A percentile compares a stretch with the other conserved stretches of the same genome.
phyloP scores from a whole-genome alignment of 2,113 vertebrate genomes.

The Seriola quinqueradiata region DNA sequence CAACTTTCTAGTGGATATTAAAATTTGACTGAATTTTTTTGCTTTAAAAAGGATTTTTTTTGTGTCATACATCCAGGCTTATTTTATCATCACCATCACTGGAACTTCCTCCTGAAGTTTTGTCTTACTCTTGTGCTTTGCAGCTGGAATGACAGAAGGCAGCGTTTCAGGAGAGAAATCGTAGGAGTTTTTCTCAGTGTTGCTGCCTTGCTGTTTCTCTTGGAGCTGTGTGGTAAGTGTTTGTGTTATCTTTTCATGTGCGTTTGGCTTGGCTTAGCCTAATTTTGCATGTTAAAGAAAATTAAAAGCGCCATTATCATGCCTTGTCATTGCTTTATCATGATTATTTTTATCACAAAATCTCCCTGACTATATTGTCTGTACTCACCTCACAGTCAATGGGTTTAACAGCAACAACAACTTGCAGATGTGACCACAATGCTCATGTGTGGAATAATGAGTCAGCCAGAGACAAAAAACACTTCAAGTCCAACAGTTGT shows the following conservation, averaged over 20 bases:
- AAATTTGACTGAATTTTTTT: conserved; percentile 9
- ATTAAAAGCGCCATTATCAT: background rate
- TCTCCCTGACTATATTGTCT: background rate
- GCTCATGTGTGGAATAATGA: background rate
- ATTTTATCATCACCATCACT: background rate
- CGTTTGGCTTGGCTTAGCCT: background rate
- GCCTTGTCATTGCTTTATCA: no score
- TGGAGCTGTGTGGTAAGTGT: conserved; percentile 61
- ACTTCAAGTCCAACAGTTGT: background rate
- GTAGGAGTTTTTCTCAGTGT: conserved; percentile 25
- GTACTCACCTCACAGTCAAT: background rate
- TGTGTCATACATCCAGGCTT: background rate
- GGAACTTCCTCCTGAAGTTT: conserved; percentile 4
- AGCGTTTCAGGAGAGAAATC: conserved; percentile 14
- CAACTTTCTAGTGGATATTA: conserved; percentile 43
- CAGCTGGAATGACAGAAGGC: conserved; percentile 34
- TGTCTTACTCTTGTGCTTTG: conserved; percentile 8
- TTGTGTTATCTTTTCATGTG: background rate
- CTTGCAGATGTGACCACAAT: background rate
- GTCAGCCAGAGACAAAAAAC: background rate
- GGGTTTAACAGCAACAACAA: background rate
- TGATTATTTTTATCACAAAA: background rate
- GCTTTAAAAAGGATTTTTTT: conserved; percentile 11
- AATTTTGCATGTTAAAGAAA: background rate
- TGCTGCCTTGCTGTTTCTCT: conserved; percentile 10